These are phyloP conservation scores for Todus mexicanus DNA, from an alignment of 2,797 vertebrate species.

Conservation along the genomic window DNA sequence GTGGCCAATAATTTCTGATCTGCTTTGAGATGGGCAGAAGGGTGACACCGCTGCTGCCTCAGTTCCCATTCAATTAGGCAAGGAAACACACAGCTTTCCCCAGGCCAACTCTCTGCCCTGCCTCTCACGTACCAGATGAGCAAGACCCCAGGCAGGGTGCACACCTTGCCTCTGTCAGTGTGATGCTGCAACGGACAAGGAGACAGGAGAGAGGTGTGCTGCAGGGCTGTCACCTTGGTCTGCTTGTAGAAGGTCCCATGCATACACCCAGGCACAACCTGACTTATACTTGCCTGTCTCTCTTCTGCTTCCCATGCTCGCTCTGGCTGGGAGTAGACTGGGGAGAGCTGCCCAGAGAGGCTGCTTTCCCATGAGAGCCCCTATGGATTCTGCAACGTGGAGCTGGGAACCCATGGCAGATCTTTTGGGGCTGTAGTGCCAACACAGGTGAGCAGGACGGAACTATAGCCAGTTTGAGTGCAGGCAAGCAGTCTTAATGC, in stretches of 20 bases:
- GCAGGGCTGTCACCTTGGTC: background rate
- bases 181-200: background rate
- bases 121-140: background rate
- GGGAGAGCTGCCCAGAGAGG: background rate
- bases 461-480: background rate
- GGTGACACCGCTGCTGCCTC: background rate
- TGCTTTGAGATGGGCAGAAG: background rate
- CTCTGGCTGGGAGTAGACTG: background rate
- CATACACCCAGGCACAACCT: background rate
- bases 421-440: background rate
- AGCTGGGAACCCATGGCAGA: background rate
- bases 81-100: background rate
- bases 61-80: accelerated
- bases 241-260: background rate
- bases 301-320: accelerated
- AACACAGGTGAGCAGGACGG: background rate
- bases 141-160: background rate
- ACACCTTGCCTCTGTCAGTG: background rate
- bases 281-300: background rate
- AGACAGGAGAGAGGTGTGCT: background rate
- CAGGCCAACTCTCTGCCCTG: background rate
- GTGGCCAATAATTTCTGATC: background rate
- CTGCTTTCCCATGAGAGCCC: background rate
- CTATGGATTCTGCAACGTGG: background rate
- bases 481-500: background rate